phyloP scores from a whole-genome alignment of 1,140 invertebrate genomes.

The Leucophenga varia region DNA sequence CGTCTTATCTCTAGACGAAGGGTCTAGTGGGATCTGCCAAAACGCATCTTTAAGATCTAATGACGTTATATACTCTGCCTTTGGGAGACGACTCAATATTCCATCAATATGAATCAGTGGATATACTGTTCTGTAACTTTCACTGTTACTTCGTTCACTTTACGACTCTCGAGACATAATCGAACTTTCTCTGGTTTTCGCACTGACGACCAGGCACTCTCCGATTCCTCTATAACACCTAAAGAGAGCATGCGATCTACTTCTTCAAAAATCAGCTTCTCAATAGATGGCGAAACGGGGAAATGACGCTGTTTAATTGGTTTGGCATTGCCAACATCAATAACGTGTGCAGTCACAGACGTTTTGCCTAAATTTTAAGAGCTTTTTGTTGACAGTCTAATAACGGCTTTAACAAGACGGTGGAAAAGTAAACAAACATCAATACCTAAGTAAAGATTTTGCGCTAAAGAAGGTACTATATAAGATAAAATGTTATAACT shows the following conservation, averaged over 20 bases:
- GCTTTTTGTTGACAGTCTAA: slow-evolving; percentile 1
- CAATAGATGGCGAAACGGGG: slow-evolving; percentile 13
- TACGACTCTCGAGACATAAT: slow-evolving; percentile 20
- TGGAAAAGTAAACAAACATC: slow-evolving; percentile 5
- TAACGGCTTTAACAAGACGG: neutral
- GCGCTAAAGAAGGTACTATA: neutral
- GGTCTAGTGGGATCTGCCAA: slow-evolving; percentile 42
- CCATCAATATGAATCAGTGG: slow-evolving; percentile 19
- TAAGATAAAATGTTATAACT: slow-evolving; percentile 1
- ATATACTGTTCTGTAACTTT: slow-evolving; percentile 23
- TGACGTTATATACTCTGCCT: slow-evolving; percentile 28
- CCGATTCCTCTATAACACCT: slow-evolving; percentile 15
- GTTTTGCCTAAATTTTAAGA: slow-evolving; percentile 7
- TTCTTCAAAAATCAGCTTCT: slow-evolving; percentile 12
- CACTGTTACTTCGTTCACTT: slow-evolving; percentile 12
- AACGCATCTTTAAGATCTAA: slow-evolving; percentile 50
- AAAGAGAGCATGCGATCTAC: slow-evolving; percentile 12
- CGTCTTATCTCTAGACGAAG: slow-evolving; percentile 46
- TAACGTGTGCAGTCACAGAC: slow-evolving; percentile 7
- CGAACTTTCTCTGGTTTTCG: slow-evolving; percentile 10
- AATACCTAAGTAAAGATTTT: slow-evolving; percentile 3
- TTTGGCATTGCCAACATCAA: slow-evolving; percentile 16
- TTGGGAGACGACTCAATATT: slow-evolving; percentile 12
- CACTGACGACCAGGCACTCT: slow-evolving; percentile 19
- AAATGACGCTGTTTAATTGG: slow-evolving; percentile 16